Evolutionary conservation across 53 echinoderm and acorn worm species (phyloP).

Genomic region (Antedon mediterranea): DNA sequence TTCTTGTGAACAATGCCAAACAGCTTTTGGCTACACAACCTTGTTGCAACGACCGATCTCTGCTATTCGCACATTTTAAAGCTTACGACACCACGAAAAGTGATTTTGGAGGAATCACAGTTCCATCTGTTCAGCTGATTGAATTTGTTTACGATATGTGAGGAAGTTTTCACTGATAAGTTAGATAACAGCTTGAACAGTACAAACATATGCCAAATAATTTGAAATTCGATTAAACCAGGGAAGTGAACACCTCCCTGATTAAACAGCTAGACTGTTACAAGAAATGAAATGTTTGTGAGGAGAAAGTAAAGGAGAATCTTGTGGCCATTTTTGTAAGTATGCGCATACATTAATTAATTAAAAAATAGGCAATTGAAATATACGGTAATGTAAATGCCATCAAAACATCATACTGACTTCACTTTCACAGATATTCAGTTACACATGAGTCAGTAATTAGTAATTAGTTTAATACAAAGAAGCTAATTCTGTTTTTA

Average conservation of each 20-base stretch:
- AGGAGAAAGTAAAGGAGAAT: conserved; percentile 12
- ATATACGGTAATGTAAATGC: not conserved
- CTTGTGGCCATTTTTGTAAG: conserved; percentile 10
- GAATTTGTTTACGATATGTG: not conserved
- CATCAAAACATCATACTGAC: too few species aligned
- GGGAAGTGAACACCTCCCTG: not conserved
- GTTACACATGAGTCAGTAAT: too few species aligned
- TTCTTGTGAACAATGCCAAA: not conserved
- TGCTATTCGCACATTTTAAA: not conserved
- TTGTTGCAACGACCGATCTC: not conserved
- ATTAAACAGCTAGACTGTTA: too few species aligned
- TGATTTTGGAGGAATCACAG: not conserved
- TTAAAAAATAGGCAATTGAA: conserved; percentile 17
- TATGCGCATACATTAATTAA: conserved; percentile 23
- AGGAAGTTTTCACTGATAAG: not conserved
- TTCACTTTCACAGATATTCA: too few species aligned
- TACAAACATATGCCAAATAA: not conserved
- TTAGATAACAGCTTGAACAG: not conserved
- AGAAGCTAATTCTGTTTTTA: too few species aligned
- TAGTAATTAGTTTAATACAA: too few species aligned
- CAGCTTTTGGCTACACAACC: conserved; percentile 2
- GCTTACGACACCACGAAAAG: not conserved
- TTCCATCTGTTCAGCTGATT: not conserved
- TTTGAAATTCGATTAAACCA: not conserved
- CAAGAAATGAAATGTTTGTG: too few species aligned